Evolutionary conservation across 2,797 vertebrate genomes (phyloP).

Genomic region (Crocidura indochinensis): DNA sequence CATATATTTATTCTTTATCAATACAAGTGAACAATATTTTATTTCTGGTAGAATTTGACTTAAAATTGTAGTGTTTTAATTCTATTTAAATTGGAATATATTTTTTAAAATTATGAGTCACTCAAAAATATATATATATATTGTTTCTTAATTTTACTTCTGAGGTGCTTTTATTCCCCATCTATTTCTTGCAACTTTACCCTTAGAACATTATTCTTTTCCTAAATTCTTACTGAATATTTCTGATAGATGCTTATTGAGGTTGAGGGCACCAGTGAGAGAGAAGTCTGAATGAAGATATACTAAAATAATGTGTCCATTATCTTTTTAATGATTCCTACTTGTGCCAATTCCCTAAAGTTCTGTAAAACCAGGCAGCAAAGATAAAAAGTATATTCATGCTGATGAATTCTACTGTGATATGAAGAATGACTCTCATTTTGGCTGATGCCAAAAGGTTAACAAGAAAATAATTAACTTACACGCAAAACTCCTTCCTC

Average conservation of each 20-base stretch:
- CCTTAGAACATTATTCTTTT: slow-evolving; percentile 11
- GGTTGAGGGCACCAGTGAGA: slow-evolving; percentile 61
- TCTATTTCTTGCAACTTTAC: neutral
- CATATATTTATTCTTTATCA: too few species aligned
- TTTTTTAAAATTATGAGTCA: too few species aligned
- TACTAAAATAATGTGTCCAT: slow-evolving; percentile 80
- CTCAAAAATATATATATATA: too few species aligned
- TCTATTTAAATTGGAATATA: too few species aligned
- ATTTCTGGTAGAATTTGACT: too few species aligned
- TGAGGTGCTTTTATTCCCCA: neutral
- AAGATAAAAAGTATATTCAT: too few species aligned
- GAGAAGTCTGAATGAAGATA: slow-evolving; percentile 80
- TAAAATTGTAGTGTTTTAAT: too few species aligned
- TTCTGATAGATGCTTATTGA: slow-evolving; percentile 76
- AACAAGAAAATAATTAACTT: slow-evolving; percentile 85
- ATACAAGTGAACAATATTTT: too few species aligned
- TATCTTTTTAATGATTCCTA: slow-evolving; percentile 81
- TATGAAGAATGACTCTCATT: too few species aligned
- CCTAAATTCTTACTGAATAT: slow-evolving; percentile 73
- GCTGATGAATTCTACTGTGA: too few species aligned
- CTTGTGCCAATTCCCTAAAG: slow-evolving; percentile 39
- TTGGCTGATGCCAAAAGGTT: slow-evolving; percentile 61
- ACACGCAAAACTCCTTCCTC: slow-evolving; percentile 64
- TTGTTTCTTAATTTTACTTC: slow-evolving; percentile 1
- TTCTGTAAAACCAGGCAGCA: too few species aligned